Evolutionary conservation across 2,113 vertebrate genomes (phyloP).

Genomic region (Tyto alba): DNA sequence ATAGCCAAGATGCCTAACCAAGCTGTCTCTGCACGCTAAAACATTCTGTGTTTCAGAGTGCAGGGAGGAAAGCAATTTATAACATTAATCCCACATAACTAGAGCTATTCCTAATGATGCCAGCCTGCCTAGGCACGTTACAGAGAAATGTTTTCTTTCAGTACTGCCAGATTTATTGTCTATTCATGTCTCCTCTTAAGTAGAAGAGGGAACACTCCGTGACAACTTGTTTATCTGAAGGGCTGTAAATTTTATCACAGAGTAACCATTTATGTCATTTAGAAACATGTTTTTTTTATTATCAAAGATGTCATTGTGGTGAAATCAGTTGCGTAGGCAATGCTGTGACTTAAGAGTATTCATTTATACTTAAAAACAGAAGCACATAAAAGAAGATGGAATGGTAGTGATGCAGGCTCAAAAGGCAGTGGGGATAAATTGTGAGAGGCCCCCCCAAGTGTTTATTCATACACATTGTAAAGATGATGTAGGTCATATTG

Average conservation of each 20-base stretch:
- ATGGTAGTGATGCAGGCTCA: background rate
- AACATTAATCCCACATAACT: background rate
- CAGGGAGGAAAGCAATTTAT: background rate
- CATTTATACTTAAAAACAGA: background rate
- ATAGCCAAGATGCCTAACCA: background rate
- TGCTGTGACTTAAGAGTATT: background rate
- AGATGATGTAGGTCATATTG: background rate
- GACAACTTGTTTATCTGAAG: background rate
- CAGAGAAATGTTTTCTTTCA: background rate
- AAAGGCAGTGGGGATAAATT: background rate
- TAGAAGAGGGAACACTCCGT: background rate
- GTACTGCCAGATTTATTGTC: background rate
- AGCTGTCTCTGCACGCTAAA: background rate
- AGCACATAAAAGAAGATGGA: background rate
- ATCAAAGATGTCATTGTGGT: background rate
- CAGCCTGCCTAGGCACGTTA: background rate
- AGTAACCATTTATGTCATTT: background rate
- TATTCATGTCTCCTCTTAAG: background rate
- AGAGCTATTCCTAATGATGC: background rate
- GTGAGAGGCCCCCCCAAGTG: background rate
- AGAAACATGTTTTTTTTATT: background rate
- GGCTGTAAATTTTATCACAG: background rate
- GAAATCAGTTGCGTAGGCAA: background rate
- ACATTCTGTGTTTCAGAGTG: background rate
- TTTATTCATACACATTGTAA: background rate